phyloP scores from a whole-genome alignment of 2,888 invertebrate genomes.

The Cephalotes varians region DNA sequence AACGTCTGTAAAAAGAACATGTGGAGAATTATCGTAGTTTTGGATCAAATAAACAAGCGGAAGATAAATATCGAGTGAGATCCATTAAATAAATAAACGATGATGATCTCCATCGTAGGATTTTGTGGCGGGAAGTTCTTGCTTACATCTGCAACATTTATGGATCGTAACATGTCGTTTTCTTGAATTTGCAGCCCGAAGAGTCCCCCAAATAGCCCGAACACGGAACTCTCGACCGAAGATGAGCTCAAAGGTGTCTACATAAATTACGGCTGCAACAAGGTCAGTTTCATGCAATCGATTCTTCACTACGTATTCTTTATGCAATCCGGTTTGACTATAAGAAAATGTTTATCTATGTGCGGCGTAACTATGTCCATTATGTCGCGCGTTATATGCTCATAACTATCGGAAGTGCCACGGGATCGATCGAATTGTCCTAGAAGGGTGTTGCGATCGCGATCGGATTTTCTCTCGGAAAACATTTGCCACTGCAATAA shows the following conservation, averaged over 20 bases:
- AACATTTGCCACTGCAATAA: background rate
- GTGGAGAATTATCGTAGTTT: background rate
- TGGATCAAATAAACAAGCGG: background rate
- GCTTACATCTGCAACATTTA: background rate
- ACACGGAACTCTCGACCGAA: conserved; percentile 91
- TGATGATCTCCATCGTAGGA: background rate
- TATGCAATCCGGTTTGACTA: background rate
- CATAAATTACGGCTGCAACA: conserved; percentile 90
- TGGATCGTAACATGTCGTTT: conserved; percentile 12
- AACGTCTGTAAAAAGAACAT: background rate
- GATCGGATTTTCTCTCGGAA: background rate
- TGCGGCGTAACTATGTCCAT: background rate
- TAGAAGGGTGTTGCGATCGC: background rate
- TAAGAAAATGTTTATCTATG: background rate
- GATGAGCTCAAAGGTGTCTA: conserved; percentile 93
- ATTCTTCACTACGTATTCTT: conserved; percentile 41
- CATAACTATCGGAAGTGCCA: background rate
- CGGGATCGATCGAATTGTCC: background rate
- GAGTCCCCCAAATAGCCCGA: conserved; percentile 97
- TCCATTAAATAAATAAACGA: background rate
- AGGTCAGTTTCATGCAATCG: conserved; percentile 85
- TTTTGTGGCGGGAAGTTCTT: background rate
- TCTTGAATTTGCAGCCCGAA: conserved; percentile 90
- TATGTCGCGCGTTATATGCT: background rate
- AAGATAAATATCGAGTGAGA: background rate